phyloP scores from a whole-genome alignment of 92 coral and sea anemone genomes.

The Virgularia gustaviana region DNA sequence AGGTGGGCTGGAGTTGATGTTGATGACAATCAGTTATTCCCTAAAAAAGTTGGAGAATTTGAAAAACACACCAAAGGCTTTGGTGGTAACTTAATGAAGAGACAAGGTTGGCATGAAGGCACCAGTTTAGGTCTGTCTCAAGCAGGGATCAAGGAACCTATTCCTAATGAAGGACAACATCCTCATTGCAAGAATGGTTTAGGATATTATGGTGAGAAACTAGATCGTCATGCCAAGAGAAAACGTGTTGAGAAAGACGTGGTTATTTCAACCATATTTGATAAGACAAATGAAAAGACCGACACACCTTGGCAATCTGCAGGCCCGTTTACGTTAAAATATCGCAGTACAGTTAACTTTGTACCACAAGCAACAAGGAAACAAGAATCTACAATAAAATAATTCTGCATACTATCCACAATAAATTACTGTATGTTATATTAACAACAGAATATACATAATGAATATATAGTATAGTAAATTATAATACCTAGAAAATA shows the following conservation, averaged over 20 bases:
- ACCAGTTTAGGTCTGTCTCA: constrained; percentile 78
- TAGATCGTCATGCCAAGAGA: constrained; percentile 70
- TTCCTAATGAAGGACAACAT: constrained; percentile 76
- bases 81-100: constrained; percentile 81
- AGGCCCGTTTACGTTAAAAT: constrained; percentile 76
- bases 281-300: constrained; percentile 58
- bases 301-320: constrained; percentile 60
- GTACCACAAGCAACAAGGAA: constrained; percentile 45
- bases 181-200: constrained; percentile 87
- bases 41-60: constrained; percentile 86
- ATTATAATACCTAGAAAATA: too few species aligned
- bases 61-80: constrained; percentile 85
- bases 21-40: constrained; percentile 51
- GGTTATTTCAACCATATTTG: constrained; percentile 81
- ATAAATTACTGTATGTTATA: not conserved
- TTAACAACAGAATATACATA: too few species aligned
- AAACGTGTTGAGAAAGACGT: constrained; percentile 73
- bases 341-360: constrained; percentile 70
- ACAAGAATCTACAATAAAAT: not conserved
- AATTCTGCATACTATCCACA: not conserved
- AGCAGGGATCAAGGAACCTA: constrained; percentile 77
- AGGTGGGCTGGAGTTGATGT: constrained; percentile 57
- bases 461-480: too few species aligned
- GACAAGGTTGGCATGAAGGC: constrained; percentile 89
- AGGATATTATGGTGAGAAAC: constrained; percentile 89